phyloP scores from a whole-genome alignment of 2,113 vertebrate genomes.

The Balaeniceps rex region DNA sequence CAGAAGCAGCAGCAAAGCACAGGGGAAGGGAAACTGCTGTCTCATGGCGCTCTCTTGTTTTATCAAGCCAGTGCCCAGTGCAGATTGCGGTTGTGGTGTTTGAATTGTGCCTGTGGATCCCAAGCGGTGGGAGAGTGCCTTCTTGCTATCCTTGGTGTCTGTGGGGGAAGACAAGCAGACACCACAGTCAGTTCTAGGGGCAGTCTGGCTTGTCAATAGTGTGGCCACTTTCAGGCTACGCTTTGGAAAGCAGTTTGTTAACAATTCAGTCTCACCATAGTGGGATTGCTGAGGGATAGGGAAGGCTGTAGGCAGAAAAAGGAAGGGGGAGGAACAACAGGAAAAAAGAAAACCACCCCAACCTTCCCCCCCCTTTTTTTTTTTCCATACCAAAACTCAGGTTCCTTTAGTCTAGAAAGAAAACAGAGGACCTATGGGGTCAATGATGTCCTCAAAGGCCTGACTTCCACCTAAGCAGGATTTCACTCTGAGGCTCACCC shows the following conservation, averaged over 20 bases:
- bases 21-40: constrained; percentile 19
- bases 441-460: neutral
- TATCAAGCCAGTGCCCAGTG: neutral
- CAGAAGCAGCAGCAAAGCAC: neutral
- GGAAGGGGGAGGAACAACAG: rapidly evolving
- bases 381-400: neutral
- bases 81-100: neutral
- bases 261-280: neutral
- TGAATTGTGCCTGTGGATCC: neutral
- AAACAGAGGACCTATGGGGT: neutral
- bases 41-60: neutral
- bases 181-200: neutral
- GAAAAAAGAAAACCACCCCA: too few species aligned
- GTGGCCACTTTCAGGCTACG: neutral
- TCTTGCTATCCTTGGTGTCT: neutral
- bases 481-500: neutral
- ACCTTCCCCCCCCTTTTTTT: rapidly evolving
- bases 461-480: neutral
- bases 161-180: rapidly evolving
- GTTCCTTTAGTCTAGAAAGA: neutral
- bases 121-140: neutral
- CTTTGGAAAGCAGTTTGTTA: neutral
- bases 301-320: neutral
- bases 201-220: neutral
- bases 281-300: neutral